Conservation (phyloP, 2,113 vertebrate species). For the Pseudopodoces humilis region DNA sequence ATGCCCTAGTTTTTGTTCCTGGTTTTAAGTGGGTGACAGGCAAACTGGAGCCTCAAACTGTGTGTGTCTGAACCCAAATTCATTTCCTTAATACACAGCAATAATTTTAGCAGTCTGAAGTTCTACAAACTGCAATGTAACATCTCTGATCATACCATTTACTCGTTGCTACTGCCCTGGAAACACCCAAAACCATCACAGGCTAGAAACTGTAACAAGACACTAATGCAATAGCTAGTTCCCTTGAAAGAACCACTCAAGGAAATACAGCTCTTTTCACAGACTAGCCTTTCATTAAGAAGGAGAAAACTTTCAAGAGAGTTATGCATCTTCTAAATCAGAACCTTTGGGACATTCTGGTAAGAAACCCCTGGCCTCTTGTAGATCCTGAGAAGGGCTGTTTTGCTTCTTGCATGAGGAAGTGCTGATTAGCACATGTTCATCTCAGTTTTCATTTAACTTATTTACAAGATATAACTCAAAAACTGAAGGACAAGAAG, state of each 20-base stretch:
- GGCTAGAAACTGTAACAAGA: neutral
- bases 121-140: neutral
- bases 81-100: neutral
- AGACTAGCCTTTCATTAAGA: neutral
- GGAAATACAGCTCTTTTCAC: neutral
- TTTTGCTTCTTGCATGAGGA: neutral
- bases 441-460: neutral
- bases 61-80: neutral
- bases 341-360: neutral
- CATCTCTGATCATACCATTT: neutral
- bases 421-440: neutral
- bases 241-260: neutral
- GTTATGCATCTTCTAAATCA: neutral
- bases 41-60: neutral
- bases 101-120: neutral
- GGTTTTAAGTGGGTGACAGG: neutral
- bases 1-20: neutral
- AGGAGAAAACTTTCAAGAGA: neutral
- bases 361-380: neutral
- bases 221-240: neutral
- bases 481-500: neutral
- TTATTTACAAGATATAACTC: neutral
- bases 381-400: neutral
- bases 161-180: neutral
- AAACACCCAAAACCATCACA: neutral